Evolutionary conservation across 2,797 vertebrate species (phyloP).

Genomic region (Thamnophis elegans): DNA sequence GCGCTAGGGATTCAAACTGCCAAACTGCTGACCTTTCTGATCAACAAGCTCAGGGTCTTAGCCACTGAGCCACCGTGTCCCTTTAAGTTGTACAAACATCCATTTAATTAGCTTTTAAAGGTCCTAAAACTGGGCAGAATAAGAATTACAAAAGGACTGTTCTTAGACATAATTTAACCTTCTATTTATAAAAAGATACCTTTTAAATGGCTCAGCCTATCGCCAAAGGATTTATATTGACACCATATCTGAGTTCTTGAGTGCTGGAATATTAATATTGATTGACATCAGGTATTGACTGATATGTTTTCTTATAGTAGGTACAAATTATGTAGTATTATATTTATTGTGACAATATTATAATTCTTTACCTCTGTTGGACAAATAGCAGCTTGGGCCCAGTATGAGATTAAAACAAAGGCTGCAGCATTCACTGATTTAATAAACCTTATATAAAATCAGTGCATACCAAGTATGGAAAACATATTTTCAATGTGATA

Average conservation of each 20-base stretch:
- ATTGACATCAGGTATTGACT: neutral
- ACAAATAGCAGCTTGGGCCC: neutral
- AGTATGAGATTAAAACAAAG: neutral
- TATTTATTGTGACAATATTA: neutral
- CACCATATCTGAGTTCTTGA: neutral
- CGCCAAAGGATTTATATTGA: neutral
- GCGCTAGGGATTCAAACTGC: too few species aligned
- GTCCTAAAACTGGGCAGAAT: neutral
- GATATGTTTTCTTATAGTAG: neutral
- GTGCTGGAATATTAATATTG: neutral
- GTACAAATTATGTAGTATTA: neutral
- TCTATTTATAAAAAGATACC: neutral
- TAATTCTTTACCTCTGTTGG: neutral
- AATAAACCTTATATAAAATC: neutral
- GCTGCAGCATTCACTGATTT: neutral
- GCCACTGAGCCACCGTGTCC: too few species aligned
- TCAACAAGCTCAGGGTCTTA: too few species aligned
- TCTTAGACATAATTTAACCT: too few species aligned
- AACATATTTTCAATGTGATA: neutral
- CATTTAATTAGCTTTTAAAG: neutral
- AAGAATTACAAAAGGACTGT: neutral
- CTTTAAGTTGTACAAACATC: neutral
- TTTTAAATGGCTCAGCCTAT: neutral
- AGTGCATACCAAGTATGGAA: neutral
- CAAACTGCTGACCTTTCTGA: too few species aligned